phyloP scores from a whole-genome alignment of 2,888 invertebrate genomes.

The Mythimna loreyi region DNA sequence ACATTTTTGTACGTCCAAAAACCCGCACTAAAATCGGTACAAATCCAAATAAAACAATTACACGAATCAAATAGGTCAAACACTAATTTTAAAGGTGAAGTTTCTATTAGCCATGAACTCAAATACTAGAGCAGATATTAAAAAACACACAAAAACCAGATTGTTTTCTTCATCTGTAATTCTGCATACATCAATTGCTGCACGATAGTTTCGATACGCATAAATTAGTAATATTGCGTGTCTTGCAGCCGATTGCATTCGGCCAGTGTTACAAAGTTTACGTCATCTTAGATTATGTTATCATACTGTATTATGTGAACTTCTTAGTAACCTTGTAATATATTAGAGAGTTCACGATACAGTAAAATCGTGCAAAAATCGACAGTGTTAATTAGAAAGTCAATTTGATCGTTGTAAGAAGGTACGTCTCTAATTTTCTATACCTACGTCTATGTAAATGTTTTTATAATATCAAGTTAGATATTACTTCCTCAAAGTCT shows the following conservation, averaged over 20 bases:
- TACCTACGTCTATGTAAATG: not conserved
- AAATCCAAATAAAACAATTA: not conserved
- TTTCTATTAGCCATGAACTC: conserved; percentile 24
- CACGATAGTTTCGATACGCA: conserved; percentile 47
- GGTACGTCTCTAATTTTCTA: not conserved
- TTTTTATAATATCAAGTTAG: not conserved
- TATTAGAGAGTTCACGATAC: conserved; percentile 45
- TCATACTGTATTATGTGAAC: conserved; percentile 31
- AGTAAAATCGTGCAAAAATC: conserved; percentile 36
- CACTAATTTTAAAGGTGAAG: not conserved
- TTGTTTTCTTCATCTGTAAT: conserved; percentile 16
- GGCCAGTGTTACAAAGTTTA: conserved; percentile 51
- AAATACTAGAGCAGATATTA: conserved; percentile 1
- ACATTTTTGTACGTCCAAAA: not conserved
- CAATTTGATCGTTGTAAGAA: conserved; percentile 18
- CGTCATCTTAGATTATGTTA: conserved; percentile 54
- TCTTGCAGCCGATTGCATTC: conserved; percentile 50
- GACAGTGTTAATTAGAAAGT: conserved; percentile 41
- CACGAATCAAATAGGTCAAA: conserved; percentile 10
- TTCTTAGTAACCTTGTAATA: conserved; percentile 60
- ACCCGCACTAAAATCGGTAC: not conserved
- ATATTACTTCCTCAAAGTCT: not conserved
- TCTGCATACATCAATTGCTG: conserved; percentile 27
- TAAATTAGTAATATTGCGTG: conserved; percentile 48
- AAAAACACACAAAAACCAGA: conserved; percentile 12